Evolutionary conservation across 2,888 invertebrate genomes (phyloP), one percentile per base, ranked within the genome.

Genomic region (Timandra comae): DNA sequence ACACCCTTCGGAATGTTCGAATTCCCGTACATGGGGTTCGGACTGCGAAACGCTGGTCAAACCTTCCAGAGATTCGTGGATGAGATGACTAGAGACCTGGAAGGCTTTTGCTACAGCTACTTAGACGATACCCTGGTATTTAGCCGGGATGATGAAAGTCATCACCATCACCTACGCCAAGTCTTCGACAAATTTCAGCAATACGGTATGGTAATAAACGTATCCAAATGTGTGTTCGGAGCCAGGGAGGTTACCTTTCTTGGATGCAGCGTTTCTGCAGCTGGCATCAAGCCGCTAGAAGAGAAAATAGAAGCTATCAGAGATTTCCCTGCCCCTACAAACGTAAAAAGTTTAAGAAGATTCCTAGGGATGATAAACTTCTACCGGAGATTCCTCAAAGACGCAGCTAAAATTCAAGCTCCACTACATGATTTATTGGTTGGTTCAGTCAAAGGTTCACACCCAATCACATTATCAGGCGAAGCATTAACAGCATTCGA

Each of bases 11-110:
- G 35, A 5, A 8, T 39, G 3, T 43, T 25, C 25, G 38, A 47
- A 29, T 43, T 46, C 16, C 29, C 44, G 0, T 25, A 21, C 2
- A 56, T 63, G 57, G 38, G 42, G 0, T 72, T 70, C 22, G 67
- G 72, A 1, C 46, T 75, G 1, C 32, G 63, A 0, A 74, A 76
- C 30, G 69, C 71, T 0, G 63, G 56, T 0, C 67, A 72, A 32
- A 63, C 65, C 0, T 55, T 74, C 35, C 67, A 71, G 32, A n/a
- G n/a, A n/a, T n/a, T n/a, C n/a, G n/a, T n/a, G n/a, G n/a, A n/a
- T n/a, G n/a, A n/a, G n/a, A n/a, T 42, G 63, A 1, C 64, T 65
- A 3, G 21, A n/a, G 8, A 8, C 7, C 25, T 30, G 3, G 25
- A 39, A n/a, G n/a, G 25, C 10, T 30, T 24, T 11, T 8, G 8